Percentiles rank a stretch among this genome's conserved stretches.
Evolutionary conservation across 2,113 vertebrate genomes (phyloP).

Genomic region (Sterna hirundo): DNA sequence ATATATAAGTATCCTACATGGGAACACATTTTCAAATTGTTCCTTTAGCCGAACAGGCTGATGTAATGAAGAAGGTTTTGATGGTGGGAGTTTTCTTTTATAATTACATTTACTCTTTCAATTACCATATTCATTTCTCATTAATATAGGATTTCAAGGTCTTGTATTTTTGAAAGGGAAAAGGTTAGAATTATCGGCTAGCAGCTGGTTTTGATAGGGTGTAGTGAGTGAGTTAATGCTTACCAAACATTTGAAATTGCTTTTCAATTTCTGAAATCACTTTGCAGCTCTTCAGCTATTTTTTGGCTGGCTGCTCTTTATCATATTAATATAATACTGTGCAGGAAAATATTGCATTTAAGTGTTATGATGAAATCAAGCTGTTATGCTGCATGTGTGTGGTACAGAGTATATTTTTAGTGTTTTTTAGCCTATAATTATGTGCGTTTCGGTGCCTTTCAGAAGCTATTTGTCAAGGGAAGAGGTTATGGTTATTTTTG

Average conservation of each 20-base stretch:
- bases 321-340: conserved; percentile 62
- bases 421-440: conserved; percentile 66
- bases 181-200: conserved; percentile 53
- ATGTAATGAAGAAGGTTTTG: not conserved
- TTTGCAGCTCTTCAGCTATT: conserved; percentile 37
- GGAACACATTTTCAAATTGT: not conserved
- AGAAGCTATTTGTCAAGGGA: conserved; percentile 65
- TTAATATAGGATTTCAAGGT: conserved; percentile 34
- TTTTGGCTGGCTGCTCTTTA: conserved; percentile 55
- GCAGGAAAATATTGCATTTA: conserved; percentile 43
- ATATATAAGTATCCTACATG: not conserved
- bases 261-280: conserved; percentile 37
- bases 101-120: conserved; percentile 51
- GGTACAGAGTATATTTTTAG: conserved; percentile 70
- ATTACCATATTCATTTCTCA: conserved; percentile 42
- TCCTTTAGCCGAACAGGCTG: not conserved
- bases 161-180: conserved; percentile 34
- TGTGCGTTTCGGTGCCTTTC: conserved; percentile 60
- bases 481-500: conserved; percentile 69
- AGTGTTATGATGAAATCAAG: conserved; percentile 63
- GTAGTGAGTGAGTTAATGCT: not conserved
- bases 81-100: conserved; percentile 3
- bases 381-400: conserved; percentile 66
- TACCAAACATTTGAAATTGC: conserved; percentile 22
- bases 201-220: conserved; percentile 36